Conservation (phyloP, 2,113 vertebrate species). For the Suricata suricatta region DNA sequence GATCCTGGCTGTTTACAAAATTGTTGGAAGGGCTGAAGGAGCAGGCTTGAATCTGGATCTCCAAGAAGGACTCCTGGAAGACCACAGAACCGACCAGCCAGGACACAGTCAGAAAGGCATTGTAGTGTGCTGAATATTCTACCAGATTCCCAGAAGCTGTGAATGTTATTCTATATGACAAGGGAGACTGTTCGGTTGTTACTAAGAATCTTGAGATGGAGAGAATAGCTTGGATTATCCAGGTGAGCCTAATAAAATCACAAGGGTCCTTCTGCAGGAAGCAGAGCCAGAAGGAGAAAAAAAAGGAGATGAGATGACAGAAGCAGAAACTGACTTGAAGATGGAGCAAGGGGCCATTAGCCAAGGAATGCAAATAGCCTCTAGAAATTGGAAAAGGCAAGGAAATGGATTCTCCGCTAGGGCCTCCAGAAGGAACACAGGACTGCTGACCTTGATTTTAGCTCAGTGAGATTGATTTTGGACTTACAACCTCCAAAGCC, state of each 20-base stretch:
- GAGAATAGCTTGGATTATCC: neutral
- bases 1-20: neutral
- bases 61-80: neutral
- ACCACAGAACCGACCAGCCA: neutral
- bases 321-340: neutral
- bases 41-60: neutral
- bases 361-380: neutral
- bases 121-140: neutral
- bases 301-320: neutral
- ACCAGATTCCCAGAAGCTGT: neutral
- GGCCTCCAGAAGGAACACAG: neutral
- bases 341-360: neutral
- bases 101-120: neutral
- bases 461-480: neutral
- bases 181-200: neutral
- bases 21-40: neutral
- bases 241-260: neutral
- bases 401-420: neutral
- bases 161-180: neutral
- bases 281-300: neutral
- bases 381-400: too few relatives aligned
- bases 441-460: neutral
- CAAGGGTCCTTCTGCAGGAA: neutral
- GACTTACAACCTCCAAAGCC: neutral
- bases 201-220: neutral